These are phyloP conservation scores for Podarcis siculus DNA, from an alignment of 2,797 vertebrate genomes.

Conservation along the genomic window DNA sequence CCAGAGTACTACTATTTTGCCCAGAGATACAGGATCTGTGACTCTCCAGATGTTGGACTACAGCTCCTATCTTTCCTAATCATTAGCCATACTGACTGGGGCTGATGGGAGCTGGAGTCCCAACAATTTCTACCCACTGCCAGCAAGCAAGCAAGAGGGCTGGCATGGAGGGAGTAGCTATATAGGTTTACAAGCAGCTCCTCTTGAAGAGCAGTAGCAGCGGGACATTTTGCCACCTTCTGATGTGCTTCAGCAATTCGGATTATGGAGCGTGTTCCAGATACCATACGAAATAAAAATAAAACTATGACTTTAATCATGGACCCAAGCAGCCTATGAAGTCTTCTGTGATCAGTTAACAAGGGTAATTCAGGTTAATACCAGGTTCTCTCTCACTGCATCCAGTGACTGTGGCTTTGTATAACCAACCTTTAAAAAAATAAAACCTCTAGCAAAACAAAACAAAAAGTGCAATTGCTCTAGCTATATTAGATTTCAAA, in stretches of 20 bases:
- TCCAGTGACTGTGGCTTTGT: constrained; percentile 43
- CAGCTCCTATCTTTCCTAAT: not conserved
- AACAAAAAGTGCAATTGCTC: constrained; percentile 62
- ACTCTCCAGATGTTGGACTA: not conserved
- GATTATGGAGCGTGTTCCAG: not conserved
- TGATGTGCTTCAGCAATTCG: not conserved
- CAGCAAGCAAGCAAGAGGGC: not conserved
- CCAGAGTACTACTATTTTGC: not conserved
- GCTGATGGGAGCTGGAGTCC: not conserved
- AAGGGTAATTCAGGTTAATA: not conserved
- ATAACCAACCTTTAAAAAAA: constrained; percentile 66
- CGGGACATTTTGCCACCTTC: not conserved
- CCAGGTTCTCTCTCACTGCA: constrained; percentile 44
- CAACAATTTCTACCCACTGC: not conserved
- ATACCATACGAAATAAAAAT: not conserved
- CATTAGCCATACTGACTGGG: not conserved
- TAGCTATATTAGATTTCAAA: constrained; percentile 46
- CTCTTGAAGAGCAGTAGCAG: not conserved
- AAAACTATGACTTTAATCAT: not conserved
- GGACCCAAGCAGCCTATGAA: not conserved
- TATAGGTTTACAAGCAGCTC: not conserved
- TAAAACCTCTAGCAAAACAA: constrained; percentile 66
- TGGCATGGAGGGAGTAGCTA: not conserved
- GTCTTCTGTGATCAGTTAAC: constrained; percentile 33
- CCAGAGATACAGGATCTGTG: not conserved